Base-by-base conservation (phyloP, 2,797 vertebrate species). In the Odontamblyopus lacepedii region DNA sequence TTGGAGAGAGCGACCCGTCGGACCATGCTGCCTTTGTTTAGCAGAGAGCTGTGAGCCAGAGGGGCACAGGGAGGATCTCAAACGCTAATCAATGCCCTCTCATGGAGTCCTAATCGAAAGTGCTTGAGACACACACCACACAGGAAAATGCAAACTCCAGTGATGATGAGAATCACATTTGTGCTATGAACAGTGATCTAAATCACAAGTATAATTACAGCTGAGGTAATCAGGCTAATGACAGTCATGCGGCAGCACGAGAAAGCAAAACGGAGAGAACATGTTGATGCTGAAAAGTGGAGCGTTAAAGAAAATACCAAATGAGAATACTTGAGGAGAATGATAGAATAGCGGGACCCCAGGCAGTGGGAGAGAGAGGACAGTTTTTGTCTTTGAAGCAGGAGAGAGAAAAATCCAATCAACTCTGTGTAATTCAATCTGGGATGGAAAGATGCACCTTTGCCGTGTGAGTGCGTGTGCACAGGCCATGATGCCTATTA, bases 361-460 rank as follows among this genome's bases (percentile, higher is more conserved):
- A 73, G 78, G 79, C 66, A 2, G 61, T 8, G 16, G n/a, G 50
- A 19, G 41, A 79, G 59, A 80, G 70, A 71, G 41, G 50, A 82
- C 78, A 73, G 78, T 86, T 88, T 90, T 85, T 88, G 79, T 88
- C 77, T 85, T 80, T 83, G 81, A 87, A 83, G 83, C 78, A 79
- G 73, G 82, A 77, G 78, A 77, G 78, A 87, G 80, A 85, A 86
- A 91, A 92, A 92, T 91, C 86, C 85, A 93, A 92, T 92, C 91
- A 91, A 81, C 75, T 63, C 62, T 67, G 78, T 80, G 85, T 86
- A 92, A 91, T 92, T 90, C 86, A 91, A 91, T 91, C 87, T 85
- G 78, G 73, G 85, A 87, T 78, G 82, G 84, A 84, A 79, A 89
- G 81, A 84, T 80, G 83, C 76, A 78, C 77, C 81, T 88, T 77